Percentiles rank a stretch among this genome's conserved stretches.
Conservation (phyloP, 2,888 invertebrate genomes). For the Epistrophe grossulariae region DNA sequence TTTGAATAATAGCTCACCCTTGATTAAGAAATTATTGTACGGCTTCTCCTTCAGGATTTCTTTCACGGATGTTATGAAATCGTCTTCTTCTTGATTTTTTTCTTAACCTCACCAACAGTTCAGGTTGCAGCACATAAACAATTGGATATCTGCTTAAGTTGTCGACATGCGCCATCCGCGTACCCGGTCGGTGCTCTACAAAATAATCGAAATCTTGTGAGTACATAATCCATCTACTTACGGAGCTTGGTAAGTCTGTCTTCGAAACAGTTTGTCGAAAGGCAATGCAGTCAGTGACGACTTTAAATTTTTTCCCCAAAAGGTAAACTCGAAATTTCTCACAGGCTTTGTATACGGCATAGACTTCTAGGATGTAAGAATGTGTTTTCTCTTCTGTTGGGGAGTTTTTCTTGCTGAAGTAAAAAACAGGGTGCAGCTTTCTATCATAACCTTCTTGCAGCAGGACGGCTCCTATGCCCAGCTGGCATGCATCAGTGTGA, state of each 20-base stretch:
- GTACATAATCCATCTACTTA: slow-evolving; percentile 25
- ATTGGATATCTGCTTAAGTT: slow-evolving; percentile 4
- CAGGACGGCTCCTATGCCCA: slow-evolving; percentile 18
- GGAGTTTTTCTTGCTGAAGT: slow-evolving; percentile 17
- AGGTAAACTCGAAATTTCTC: slow-evolving; percentile 29
- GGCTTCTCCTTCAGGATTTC: slow-evolving; percentile 13
- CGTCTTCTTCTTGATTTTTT: slow-evolving; percentile 26
- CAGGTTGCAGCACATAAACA: slow-evolving; percentile 4
- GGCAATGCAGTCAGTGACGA: slow-evolving; percentile 29
- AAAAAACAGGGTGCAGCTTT: slow-evolving; percentile 7
- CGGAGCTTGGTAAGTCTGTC: slow-evolving; percentile 20
- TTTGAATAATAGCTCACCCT: not conserved
- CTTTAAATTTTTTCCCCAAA: slow-evolving; percentile 32
- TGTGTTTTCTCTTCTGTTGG: slow-evolving; percentile 25
- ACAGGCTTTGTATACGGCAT: slow-evolving; percentile 25
- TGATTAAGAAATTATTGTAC: not conserved
- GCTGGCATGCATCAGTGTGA: slow-evolving; percentile 9
- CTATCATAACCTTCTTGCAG: slow-evolving; percentile 5
- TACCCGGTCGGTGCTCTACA: slow-evolving; percentile 28
- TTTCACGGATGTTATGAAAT: slow-evolving; percentile 14
- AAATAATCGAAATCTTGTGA: slow-evolving; percentile 23
- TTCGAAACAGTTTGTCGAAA: slow-evolving; percentile 26
- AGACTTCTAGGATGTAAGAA: slow-evolving; percentile 13
- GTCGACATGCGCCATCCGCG: slow-evolving; percentile 29
- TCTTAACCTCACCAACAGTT: not conserved